A percentile compares a stretch with the other conserved stretches of the same genome.
Evolutionary conservation across 2,113 vertebrate genomes (phyloP).

Genomic region (Mus pahari): DNA sequence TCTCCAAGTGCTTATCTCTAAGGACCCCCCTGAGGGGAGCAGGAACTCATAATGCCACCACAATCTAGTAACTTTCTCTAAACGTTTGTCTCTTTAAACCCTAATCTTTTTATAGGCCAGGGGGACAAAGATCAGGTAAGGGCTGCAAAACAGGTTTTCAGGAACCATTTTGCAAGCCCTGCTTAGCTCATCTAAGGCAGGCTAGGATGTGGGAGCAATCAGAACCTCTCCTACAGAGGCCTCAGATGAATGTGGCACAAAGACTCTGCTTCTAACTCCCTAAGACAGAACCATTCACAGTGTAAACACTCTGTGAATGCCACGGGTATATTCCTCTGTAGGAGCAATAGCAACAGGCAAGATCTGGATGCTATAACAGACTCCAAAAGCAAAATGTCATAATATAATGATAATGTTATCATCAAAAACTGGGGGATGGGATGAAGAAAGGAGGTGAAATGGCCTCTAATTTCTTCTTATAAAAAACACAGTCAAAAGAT

Average conservation of each 20-base stretch:
- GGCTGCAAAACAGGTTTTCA: slow-evolving; percentile 64
- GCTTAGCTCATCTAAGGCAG: not conserved
- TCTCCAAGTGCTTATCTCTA: slow-evolving; percentile 31
- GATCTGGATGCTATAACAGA: not conserved
- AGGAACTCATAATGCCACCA: slow-evolving; percentile 38
- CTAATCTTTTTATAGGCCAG: slow-evolving; percentile 38
- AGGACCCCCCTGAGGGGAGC: not conserved
- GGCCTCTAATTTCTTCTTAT: slow-evolving; percentile 4
- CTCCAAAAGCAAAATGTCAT: slow-evolving; percentile 30
- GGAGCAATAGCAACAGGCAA: not conserved
- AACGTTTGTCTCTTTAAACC: slow-evolving; percentile 29
- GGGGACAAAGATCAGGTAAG: not conserved
- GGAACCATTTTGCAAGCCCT: not conserved
- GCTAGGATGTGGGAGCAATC: not conserved
- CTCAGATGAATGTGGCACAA: slow-evolving; percentile 5
- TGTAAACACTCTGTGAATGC: not conserved
- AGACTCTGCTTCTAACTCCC: not conserved
- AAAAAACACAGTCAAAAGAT: not conserved
- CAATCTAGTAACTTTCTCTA: slow-evolving; percentile 20
- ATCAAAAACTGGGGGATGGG: not conserved
- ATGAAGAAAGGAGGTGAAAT: not conserved
- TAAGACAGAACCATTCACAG: not conserved
- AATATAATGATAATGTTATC: not conserved
- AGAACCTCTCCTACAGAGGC: not conserved
- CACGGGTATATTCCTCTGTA: not conserved